These are phyloP conservation scores for Drosophila falleni DNA, from an alignment of 2,888 invertebrate genomes.

Conservation along the genomic window DNA sequence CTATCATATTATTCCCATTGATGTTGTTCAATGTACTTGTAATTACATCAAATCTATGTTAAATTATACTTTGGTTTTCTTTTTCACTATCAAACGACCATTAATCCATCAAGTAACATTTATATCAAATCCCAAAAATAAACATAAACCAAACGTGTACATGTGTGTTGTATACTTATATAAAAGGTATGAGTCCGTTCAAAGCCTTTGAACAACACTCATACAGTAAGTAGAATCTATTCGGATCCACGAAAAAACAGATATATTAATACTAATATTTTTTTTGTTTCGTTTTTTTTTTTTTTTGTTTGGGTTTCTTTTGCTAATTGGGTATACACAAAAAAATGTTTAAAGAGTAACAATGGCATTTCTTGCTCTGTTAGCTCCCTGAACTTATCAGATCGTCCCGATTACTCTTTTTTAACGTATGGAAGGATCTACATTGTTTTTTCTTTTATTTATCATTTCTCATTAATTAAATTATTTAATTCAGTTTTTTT, in stretches of 20 bases:
- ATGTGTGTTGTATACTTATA: slow-evolving; percentile 56
- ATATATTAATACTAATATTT: slow-evolving; percentile 39
- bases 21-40: slow-evolving; percentile 12
- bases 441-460: slow-evolving; percentile 24
- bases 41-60: slow-evolving; percentile 47
- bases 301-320: slow-evolving; percentile 22
- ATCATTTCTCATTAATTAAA: slow-evolving; percentile 9
- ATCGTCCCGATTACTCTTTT: slow-evolving; percentile 26
- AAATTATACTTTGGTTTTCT: slow-evolving; percentile 48
- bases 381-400: slow-evolving; percentile 21
- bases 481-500: slow-evolving; percentile 4
- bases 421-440: slow-evolving; percentile 54
- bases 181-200: slow-evolving; percentile 52
- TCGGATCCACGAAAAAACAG: slow-evolving; percentile 43
- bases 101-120: slow-evolving; percentile 74
- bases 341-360: slow-evolving; percentile 49
- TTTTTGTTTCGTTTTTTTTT: slow-evolving; percentile 21
- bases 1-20: slow-evolving; percentile 5
- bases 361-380: slow-evolving; percentile 52
- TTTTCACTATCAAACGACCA: slow-evolving; percentile 56
- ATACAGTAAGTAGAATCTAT: slow-evolving; percentile 40
- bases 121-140: slow-evolving; percentile 66
- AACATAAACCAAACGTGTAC: slow-evolving; percentile 57
- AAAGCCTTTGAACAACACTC: slow-evolving; percentile 26
- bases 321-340: slow-evolving; percentile 51